A percentile compares a stretch with the other conserved stretches of the same genome.
These are phyloP conservation scores for Cottoperca gobio DNA, from an alignment of 2,797 vertebrate genomes.

Conservation along the genomic window DNA sequence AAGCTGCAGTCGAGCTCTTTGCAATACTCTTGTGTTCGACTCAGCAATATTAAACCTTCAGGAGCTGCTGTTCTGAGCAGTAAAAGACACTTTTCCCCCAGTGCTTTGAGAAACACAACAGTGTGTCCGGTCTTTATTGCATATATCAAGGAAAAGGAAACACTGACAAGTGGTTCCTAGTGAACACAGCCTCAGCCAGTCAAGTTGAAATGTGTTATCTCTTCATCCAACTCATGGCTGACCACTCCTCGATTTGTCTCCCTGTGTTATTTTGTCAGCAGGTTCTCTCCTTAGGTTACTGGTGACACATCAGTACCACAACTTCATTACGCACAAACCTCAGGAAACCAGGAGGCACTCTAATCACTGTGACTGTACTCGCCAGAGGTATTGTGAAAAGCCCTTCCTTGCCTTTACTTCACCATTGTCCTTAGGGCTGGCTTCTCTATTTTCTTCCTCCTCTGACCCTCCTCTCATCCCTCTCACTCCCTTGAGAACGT, in stretches of 20 bases:
- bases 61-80: constrained; percentile 43
- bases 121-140: constrained; percentile 23
- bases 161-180: constrained; percentile 23
- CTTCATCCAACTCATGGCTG: constrained; percentile 15
- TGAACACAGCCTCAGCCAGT: constrained; percentile 21
- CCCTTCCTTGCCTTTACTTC: constrained; percentile 48
- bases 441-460: constrained; percentile 41
- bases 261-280: constrained; percentile 41
- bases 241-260: constrained; percentile 32
- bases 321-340: constrained; percentile 66
- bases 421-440: constrained; percentile 51
- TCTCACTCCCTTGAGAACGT: constrained; percentile 56
- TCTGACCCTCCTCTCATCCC: constrained; percentile 58
- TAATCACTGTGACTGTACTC: constrained; percentile 54
- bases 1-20: constrained; percentile 16
- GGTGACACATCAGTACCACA: constrained; percentile 51
- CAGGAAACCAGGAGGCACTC: constrained; percentile 45
- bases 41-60: constrained; percentile 51
- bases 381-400: constrained; percentile 56
- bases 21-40: constrained; percentile 29
- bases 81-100: constrained; percentile 26
- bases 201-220: constrained; percentile 16
- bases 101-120: constrained; percentile 34
- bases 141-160: constrained; percentile 33
- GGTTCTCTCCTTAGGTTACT: constrained; percentile 46